Evolutionary conservation across 2,797 vertebrate species (phyloP), one percentile per base, ranked within the genome.

Genomic region (Rhinella marina): DNA sequence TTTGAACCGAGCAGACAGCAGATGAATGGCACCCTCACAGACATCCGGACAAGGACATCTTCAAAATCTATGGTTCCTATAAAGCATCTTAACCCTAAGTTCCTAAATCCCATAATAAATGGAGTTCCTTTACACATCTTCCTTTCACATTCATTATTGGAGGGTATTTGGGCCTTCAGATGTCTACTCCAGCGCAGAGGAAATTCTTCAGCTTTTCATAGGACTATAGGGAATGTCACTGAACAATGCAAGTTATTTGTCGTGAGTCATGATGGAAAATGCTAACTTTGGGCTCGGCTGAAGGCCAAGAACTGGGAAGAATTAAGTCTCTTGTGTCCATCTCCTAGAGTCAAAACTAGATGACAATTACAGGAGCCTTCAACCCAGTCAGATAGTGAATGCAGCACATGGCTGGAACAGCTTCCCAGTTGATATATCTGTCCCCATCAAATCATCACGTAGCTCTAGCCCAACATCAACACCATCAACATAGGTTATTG

Each of bases 261-360:
- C 7, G 23, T n/a, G 21, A 76, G 73, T 76, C 73, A 76, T 8
- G 12, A 52, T n/a, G 41, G 73, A 76, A 76, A 50, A 52, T n/a
- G 73, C 27, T 32, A n/a, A n/a, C 48, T 50, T 10, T 21, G 68
- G 68, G 29, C 48, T 52, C 21, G 73, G 73, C 21, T 12, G 3
- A 19, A n/a, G 48, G 48, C 73, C 73, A 76, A 50, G 48, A 52
- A n/a, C 73, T 13, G 7, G 23, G 1, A 70, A 70, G 66, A 70
- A 70, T 32, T 32, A 72, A 72, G 29, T 29, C 27, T 68, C 66
- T 72, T 72, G 66, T 68, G 68, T 72, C 27, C 68, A 72, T 19
- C 29, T 72, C 17, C 68, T 72, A 72, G 9, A 41, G 7, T 72
- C 7, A 1, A 7, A 72, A 72, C 14, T 72, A 32, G 16, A 66